phyloP scores from a whole-genome alignment of 2,888 invertebrate species.

The Augochlorella aurata region DNA sequence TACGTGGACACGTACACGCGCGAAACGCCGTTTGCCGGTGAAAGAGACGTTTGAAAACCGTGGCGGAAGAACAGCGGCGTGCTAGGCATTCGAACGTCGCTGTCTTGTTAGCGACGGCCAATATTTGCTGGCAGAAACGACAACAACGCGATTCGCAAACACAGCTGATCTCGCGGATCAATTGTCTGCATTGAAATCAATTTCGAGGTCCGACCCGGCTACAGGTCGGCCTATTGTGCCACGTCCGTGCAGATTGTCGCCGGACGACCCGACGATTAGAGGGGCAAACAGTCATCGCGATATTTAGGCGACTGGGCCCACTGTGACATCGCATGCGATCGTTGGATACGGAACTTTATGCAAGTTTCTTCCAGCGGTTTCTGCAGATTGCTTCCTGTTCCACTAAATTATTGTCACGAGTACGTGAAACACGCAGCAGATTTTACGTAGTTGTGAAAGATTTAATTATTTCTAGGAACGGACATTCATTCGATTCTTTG shows the following conservation, averaged over 20 bases:
- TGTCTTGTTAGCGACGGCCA: constrained; percentile 57
- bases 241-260: constrained; percentile 60
- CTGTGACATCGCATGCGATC: neutral
- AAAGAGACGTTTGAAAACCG: constrained; percentile 29
- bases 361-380: too few relatives aligned
- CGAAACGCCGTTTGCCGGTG: neutral
- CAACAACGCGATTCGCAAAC: constrained; percentile 61
- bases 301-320: neutral
- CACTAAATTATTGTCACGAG: too few relatives aligned
- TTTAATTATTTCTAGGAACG: too few relatives aligned
- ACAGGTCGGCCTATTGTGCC: constrained; percentile 49
- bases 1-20: neutral
- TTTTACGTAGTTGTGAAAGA: too few relatives aligned
- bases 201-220: constrained; percentile 47
- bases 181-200: constrained; percentile 70
- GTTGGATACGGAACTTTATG: neutral
- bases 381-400: too few relatives aligned
- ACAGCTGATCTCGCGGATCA: constrained; percentile 65
- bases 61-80: constrained; percentile 31
- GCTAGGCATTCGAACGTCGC: constrained; percentile 43
- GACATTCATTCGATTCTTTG: too few relatives aligned
- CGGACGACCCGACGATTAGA: neutral
- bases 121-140: constrained; percentile 51
- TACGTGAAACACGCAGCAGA: too few relatives aligned
- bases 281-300: neutral